Evolutionary conservation across 2,888 invertebrate genomes (phyloP), one percentile per base, ranked within the genome.

Genomic region (Trilocha varians): DNA sequence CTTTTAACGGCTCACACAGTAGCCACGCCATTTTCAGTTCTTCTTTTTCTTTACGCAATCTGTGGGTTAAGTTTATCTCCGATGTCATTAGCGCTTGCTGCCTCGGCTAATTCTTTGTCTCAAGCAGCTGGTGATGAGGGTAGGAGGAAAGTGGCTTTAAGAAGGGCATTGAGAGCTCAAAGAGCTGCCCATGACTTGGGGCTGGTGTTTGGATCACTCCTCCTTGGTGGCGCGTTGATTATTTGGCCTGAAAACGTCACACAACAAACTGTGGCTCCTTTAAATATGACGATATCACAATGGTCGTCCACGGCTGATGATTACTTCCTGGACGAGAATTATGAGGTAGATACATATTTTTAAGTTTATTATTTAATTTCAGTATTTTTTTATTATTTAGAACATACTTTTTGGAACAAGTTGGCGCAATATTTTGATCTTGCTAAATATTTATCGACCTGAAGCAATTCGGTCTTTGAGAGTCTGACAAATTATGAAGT

Each of bases 31-130:
- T 47, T 79, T 2, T 58, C 77, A 5, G 62, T 83, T 13, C 57
- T 85, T 16, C 62, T 82, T 2, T 65, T 68, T n/a, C 55, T 85
- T 17, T 85, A 84, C 43, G 82, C 71, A 3, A 50, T 78, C 13
- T 80, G 80, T 51, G 93, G 93, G 0, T 51, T 90, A 2, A 70
- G 88, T 43, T 76, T 89, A 52, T 88, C 88, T 2, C 89, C 88
- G 42, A 76, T 89, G 59, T 87, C 88, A 1, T 65, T 90, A 17
- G 85, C 89, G 0, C 55, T 90, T 33, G 86, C 88, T 1, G 87
- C 88, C 1, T 87, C 88, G 2, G 83, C 89, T 3, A 89, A 88
- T n/a, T 82, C 88, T 1, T 62, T 87, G 14, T 83, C 89, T 1
- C 89, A 89, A 57, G 82, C 87, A 0, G 79, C 80, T 0, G 80